Evolutionary conservation across 2,797 vertebrate genomes (phyloP), one percentile per base, ranked within the genome.

Genomic region (Sylvilagus floridanus): DNA sequence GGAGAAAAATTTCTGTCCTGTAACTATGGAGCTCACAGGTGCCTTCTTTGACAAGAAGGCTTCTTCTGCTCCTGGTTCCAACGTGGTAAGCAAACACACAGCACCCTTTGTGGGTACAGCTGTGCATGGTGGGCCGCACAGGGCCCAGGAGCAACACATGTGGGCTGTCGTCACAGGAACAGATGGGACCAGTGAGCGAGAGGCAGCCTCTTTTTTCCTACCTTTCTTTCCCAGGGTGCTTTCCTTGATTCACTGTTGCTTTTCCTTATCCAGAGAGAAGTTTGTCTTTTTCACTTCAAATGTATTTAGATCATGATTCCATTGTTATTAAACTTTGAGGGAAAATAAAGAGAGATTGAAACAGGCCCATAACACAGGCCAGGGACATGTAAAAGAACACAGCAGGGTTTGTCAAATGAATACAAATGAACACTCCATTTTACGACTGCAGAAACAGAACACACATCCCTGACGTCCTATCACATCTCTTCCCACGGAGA

Each of bases 261-360:
- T 94, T 96, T 77, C 57, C 47, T 37, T 54, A 37, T 21, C 17
- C 4, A n/a, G 50, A 87, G 5, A 22, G 32, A 81, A 85, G 28
- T 73, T 93, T 26, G 78, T 90, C 66, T 90, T 90, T 93, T 85
- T 42, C 26, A 10, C 22, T 85, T 78, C 32, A 66, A 71, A n/a
- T 62, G n/a, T 87, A 50, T 82, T 50, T 81, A 63, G 54, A 13
- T 30, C 1, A 1, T 72, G 30, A 88, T 78, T 87, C 83, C 83
- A 75, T 88, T 30, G 10, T 19, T 42, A 63, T 2, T 50, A 47
- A 42, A 50, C 24, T 84, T 77, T 76, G 37, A n/a, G 32, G 30
- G 2, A 82, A 60, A 76, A 91, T 60, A 81, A 71, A 68, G 26
- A 65, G 60, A 88, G 28, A 21, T 3, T 81, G 76, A 84, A 90